These are phyloP conservation scores for Agrilus cyanescens DNA, from an alignment of 2,888 invertebrate species.

Conservation along the genomic window DNA sequence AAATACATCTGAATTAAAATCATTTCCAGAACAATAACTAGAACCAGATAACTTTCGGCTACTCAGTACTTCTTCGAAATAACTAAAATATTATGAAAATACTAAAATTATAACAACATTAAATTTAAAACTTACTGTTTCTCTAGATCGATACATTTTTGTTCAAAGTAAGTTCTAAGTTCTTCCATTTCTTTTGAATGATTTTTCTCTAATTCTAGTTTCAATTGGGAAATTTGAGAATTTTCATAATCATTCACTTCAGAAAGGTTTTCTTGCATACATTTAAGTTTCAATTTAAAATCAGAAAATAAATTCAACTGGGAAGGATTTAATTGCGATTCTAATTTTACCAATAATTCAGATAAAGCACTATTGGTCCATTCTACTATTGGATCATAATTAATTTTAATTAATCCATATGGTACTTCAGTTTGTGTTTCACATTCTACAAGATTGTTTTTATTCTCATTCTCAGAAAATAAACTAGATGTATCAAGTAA, in stretches of 20 bases:
- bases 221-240: slow-evolving; percentile 35
- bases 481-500: slow-evolving; percentile 34
- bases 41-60: slow-evolving; percentile 45
- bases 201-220: slow-evolving; percentile 48
- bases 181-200: slow-evolving; percentile 71
- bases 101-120: slow-evolving; percentile 7
- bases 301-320: too few relatives aligned
- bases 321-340: too few relatives aligned
- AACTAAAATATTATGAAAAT: slow-evolving; percentile 30
- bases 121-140: slow-evolving; percentile 48
- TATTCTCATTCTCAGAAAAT: too few relatives aligned
- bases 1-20: slow-evolving; percentile 33
- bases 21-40: slow-evolving; percentile 32
- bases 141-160: slow-evolving; percentile 68
- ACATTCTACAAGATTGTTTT: too few relatives aligned
- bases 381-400: too few relatives aligned
- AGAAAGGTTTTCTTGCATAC: too few relatives aligned
- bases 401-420: too few relatives aligned
- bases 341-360: too few relatives aligned
- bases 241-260: slow-evolving; percentile 34
- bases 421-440: too few relatives aligned
- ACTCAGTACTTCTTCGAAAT: slow-evolving; percentile 56
- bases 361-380: too few relatives aligned
- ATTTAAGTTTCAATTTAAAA: too few relatives aligned
- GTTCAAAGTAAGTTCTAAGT: slow-evolving; percentile 65